These are phyloP conservation scores for Antigone vipio DNA, from an alignment of 2,113 vertebrate species.

Conservation along the genomic window DNA sequence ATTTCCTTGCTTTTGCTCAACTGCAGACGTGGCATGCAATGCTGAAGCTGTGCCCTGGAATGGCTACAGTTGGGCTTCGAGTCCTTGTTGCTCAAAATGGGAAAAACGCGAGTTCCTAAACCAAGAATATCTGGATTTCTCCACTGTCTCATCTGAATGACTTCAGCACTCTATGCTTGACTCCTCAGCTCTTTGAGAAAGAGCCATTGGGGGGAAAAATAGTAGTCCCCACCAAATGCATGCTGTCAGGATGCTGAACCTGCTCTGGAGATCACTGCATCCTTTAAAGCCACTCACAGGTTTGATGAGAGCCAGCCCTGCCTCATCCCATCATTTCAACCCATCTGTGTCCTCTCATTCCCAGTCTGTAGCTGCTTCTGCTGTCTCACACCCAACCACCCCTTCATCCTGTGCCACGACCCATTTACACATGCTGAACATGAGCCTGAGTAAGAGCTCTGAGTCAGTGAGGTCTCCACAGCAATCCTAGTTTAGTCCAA, in stretches of 20 bases:
- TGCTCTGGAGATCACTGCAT: neutral
- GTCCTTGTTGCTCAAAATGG: neutral
- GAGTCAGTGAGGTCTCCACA: neutral
- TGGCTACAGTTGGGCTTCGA: neutral
- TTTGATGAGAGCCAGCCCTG: neutral
- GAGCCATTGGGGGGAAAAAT: neutral
- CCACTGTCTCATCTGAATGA: neutral
- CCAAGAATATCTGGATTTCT: neutral
- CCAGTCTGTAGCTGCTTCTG: neutral
- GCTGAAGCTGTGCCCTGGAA: neutral
- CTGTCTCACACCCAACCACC: neutral
- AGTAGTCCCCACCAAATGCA: fast-evolving
- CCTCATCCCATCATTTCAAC: neutral
- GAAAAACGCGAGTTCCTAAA: neutral
- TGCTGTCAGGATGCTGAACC: neutral
- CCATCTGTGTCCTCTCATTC: too few relatives aligned
- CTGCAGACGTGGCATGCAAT: neutral
- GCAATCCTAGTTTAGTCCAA: neutral
- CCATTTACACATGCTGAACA: fast-evolving
- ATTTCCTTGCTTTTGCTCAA: neutral
- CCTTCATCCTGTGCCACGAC: neutral
- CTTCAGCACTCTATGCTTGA: neutral
- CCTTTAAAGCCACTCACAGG: neutral
- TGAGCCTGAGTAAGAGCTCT: neutral
- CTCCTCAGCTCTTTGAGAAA: neutral